Base-by-base conservation (phyloP, 2,888 invertebrate species). In the Eugnorisma glareosa region DNA sequence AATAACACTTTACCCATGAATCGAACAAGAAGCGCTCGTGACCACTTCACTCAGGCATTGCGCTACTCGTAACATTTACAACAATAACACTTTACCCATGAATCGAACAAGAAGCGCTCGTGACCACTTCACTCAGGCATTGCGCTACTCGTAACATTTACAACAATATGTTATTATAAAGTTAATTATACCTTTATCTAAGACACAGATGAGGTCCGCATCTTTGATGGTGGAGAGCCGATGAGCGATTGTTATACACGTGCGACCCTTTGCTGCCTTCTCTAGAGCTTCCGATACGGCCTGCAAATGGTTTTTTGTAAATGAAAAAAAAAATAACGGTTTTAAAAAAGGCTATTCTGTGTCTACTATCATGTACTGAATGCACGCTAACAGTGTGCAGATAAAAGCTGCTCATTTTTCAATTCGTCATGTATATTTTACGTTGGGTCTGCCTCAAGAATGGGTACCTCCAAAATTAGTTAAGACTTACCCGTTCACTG, bases 191-290 rank as follows among this genome's bases (percentile, higher is more conserved):
- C 99, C 99, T 89, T 97, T 97, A 83, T 98, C 97, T 40, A 99
- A 94, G 7, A 99, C 99, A 89, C 98, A 98, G 85, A 99, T 99
- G 88, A 98, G 95, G 93, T 99, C 98, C 0, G 98, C 98, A 91
- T 98, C 98, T 89, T 98, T 97, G 81, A 99, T 97, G 0, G 99
- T 99, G n/a, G 98, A 98, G 71, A 99, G 96, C 15, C 99, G 97
- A 95, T 99, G 99, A 15, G 99, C 99, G 85, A 99, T 98, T 5
- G 98, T 98, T 43, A 99, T 97, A 89, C 98, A 98, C 0, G 99
- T 99, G 71, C 99, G 97, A 1, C 98, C 98, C 83, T 97, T 97
- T 73, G 98, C 97, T 0, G 99, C 99, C 89, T 97, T 97, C 89
- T 99, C 98, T 82, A 99, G 93, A 0, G 99, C 99, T 90, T 98